Evolutionary conservation across 2,113 vertebrate genomes (phyloP), one percentile per base, ranked within the genome.

Genomic region (Phyllostomus discolor): DNA sequence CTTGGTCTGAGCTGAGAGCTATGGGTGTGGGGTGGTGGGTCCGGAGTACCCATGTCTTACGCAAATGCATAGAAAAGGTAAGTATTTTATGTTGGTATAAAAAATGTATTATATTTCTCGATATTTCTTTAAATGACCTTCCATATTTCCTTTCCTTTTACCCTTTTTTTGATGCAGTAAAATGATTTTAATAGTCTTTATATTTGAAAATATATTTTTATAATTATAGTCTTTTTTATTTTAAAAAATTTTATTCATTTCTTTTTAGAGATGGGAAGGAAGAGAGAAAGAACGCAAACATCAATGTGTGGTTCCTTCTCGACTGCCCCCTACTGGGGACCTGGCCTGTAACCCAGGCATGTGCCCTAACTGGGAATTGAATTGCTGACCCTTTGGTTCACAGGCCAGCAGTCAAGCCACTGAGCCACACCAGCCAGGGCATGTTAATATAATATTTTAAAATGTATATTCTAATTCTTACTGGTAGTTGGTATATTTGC

Each of bases 11-110:
- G 96, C 98, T 99, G 52, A 99, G 99, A 97, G 99, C 99, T 38
- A 99, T 99, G 99, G 99, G 99, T 31, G 88, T 99, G 46, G 99
- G 99, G 59, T 99, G 99, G 99, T 99, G 99, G 99, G 98, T 99
- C 85, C 98, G 99, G 87, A 99, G 99, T 98, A 99, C 98, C 59
- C 99, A 99, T 95, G 99, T 98, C 78, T 98, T 99, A 24, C 99
- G 99, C 82, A 99, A 98, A 96, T 99, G 99, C 97, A 99, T 99
- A 81, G 99, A 99, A 96, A 99, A 99, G 99, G 99, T 99, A 98
- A 98, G 66, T 33, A 0, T 7, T 92, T 95, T 82, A 81, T 20
- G 41, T 31, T 94, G 82, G 4, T 82, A 3, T 95, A 92, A 96
- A 80, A 78, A 95, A 54, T 11, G 59, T 28, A 28, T 52, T 92